Evolutionary conservation across 2,797 vertebrate genomes (phyloP).

Genomic region (Spinus olivaceus): DNA sequence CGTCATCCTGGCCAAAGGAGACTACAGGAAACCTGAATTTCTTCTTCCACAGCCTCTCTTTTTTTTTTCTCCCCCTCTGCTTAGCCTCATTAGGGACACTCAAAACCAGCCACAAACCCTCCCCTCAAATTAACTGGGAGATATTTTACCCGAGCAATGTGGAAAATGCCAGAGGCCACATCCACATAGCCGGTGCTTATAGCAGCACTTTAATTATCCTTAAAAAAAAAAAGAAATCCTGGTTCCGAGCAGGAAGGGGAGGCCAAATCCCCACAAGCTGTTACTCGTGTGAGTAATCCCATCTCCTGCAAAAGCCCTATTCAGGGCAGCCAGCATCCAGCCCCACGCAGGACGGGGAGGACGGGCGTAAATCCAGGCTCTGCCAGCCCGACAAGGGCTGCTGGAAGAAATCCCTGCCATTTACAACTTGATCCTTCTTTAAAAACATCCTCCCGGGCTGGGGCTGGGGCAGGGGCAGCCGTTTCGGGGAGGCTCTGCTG

Average conservation of each 20-base stretch:
- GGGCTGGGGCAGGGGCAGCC: not conserved
- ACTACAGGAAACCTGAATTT: slow-evolving; percentile 2
- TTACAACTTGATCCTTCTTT: slow-evolving; percentile 52
- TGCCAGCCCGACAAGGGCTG: not conserved
- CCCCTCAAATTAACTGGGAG: not conserved
- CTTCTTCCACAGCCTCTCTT: not conserved
- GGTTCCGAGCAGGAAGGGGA: not conserved
- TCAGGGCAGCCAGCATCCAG: slow-evolving; percentile 45
- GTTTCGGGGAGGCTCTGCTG: not conserved
- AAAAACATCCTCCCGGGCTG: not conserved
- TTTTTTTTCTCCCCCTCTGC: rapidly evolving
- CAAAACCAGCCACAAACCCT: not conserved
- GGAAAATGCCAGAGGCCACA: not conserved
- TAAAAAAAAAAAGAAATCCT: not conserved
- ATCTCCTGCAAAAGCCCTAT: slow-evolving; percentile 39
- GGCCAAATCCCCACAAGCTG: slow-evolving; percentile 37
- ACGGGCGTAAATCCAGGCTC: slow-evolving; percentile 2
- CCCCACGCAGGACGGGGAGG: not conserved
- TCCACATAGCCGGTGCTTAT: not conserved
- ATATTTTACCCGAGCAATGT: not conserved
- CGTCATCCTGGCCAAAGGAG: not conserved
- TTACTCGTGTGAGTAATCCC: slow-evolving; percentile 49
- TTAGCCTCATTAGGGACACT: not conserved
- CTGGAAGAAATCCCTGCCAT: slow-evolving; percentile 48
- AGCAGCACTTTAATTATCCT: not conserved